These are phyloP conservation scores for Scolanthus callimorphus DNA, from an alignment of 92 coral and sea anemone species.

Conservation along the genomic window DNA sequence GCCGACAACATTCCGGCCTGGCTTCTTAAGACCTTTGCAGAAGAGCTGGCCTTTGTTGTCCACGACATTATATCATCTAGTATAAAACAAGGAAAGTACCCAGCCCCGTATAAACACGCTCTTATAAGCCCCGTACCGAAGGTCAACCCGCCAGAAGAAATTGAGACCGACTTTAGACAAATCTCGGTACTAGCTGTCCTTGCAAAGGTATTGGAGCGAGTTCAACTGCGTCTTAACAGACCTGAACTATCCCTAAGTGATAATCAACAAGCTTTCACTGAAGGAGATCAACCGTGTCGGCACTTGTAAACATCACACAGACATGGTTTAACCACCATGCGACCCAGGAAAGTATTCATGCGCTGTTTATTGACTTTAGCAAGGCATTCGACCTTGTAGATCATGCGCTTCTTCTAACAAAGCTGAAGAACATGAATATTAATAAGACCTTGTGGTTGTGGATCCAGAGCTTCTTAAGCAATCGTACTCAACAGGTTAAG, in stretches of 20 bases:
- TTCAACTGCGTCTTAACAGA: slow-evolving; percentile 9
- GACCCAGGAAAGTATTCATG: slow-evolving; percentile 25
- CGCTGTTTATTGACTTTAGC: slow-evolving; percentile 17
- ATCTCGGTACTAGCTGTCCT: slow-evolving; percentile 15
- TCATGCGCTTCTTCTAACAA: no score
- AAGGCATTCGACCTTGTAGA: slow-evolving; percentile 37
- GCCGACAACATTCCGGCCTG: slow-evolving; percentile 27
- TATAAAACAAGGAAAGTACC: slow-evolving; percentile 14
- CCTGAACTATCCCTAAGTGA: slow-evolving; percentile 5
- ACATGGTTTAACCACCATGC: slow-evolving; percentile 47
- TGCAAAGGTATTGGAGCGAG: slow-evolving; percentile 15
- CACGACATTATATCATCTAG: slow-evolving; percentile 23
- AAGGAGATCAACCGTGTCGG: slow-evolving; percentile 19
- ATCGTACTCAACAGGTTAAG: neutral
- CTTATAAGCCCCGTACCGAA: slow-evolving; percentile 22
- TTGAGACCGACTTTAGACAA: slow-evolving; percentile 26
- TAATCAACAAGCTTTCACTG: slow-evolving; percentile 23
- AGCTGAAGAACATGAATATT: no score
- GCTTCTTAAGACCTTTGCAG: slow-evolving; percentile 12
- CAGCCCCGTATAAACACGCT: slow-evolving; percentile 16
- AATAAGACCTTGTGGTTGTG: neutral
- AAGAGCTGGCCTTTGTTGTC: slow-evolving; percentile 19
- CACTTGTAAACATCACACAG: slow-evolving; percentile 30
- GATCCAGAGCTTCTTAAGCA: neutral
- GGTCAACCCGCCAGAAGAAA: slow-evolving; percentile 19